These are phyloP conservation scores for Eupithecia pulchellata DNA, from an alignment of 2,888 invertebrate genomes.

Conservation along the genomic window DNA sequence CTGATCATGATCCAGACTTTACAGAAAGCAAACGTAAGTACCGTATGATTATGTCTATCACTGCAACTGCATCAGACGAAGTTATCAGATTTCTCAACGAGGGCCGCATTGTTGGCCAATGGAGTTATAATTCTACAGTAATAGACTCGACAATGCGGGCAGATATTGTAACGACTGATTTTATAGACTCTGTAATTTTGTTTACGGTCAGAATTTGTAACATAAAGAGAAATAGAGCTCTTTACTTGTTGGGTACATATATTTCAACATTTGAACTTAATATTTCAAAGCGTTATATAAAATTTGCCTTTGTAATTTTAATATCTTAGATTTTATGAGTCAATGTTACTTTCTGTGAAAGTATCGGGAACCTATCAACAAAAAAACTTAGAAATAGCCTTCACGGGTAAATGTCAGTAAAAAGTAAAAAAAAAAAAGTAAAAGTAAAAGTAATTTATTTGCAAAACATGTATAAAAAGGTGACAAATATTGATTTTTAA, in stretches of 20 bases:
- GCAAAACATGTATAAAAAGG: no score
- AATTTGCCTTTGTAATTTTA: background rate
- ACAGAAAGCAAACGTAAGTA: background rate
- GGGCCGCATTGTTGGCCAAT: constrained; percentile 27
- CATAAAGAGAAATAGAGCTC: constrained; percentile 1
- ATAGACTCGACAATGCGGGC: constrained; percentile 50
- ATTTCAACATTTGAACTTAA: background rate
- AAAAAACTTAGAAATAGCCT: no score
- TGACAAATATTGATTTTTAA: no score
- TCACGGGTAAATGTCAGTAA: no score
- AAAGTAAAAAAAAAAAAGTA: no score
- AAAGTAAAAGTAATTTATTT: no score
- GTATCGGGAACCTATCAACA: no score
- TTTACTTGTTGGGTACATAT: background rate
- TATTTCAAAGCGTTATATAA: background rate
- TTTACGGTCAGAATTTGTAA: constrained; percentile 7
- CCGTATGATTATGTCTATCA: background rate
- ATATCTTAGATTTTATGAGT: no score
- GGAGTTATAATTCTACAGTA: constrained; percentile 37
- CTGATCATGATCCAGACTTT: no score
- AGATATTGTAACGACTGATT: constrained; percentile 31
- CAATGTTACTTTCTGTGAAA: no score
- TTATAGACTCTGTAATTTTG: constrained; percentile 24
- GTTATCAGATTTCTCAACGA: constrained; percentile 19
- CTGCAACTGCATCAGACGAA: constrained; percentile 1